phyloP scores from a whole-genome alignment of 2,797 vertebrate genomes.

The Sarcophilus harrisii region DNA sequence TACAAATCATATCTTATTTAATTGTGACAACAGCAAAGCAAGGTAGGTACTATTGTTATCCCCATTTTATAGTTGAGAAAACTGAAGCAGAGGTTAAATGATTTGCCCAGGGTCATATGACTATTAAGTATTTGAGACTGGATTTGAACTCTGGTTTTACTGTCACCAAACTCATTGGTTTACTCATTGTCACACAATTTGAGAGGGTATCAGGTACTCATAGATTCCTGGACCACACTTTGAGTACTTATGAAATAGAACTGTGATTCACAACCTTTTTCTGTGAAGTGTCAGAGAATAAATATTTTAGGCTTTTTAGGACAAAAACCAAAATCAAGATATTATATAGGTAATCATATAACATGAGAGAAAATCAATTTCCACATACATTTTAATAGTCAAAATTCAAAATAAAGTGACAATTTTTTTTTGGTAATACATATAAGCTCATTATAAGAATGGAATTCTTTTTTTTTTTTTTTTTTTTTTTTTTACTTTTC shows the following conservation, averaged over 20 bases:
- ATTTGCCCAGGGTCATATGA: background rate
- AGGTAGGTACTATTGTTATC: background rate
- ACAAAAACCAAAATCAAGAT: background rate
- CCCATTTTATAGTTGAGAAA: background rate
- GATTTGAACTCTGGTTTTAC: background rate
- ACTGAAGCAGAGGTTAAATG: background rate
- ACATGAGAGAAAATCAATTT: background rate
- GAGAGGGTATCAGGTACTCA: background rate
- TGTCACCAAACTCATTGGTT: background rate
- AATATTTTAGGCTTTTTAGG: background rate
- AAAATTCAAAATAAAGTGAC: background rate
- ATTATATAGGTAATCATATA: background rate
- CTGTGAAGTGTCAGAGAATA: background rate
- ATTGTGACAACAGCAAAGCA: background rate
- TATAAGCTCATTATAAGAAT: background rate
- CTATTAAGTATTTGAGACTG: background rate
- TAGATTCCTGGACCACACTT: background rate
- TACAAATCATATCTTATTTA: background rate
- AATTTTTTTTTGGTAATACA: background rate
- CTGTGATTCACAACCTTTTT: background rate
- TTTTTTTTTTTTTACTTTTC: background rate
- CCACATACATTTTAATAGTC: background rate
- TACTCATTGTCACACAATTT: background rate
- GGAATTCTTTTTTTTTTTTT: background rate
- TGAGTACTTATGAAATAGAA: background rate